These are phyloP conservation scores for Panthera tigris DNA, from an alignment of 2,113 vertebrate species.

Conservation along the genomic window DNA sequence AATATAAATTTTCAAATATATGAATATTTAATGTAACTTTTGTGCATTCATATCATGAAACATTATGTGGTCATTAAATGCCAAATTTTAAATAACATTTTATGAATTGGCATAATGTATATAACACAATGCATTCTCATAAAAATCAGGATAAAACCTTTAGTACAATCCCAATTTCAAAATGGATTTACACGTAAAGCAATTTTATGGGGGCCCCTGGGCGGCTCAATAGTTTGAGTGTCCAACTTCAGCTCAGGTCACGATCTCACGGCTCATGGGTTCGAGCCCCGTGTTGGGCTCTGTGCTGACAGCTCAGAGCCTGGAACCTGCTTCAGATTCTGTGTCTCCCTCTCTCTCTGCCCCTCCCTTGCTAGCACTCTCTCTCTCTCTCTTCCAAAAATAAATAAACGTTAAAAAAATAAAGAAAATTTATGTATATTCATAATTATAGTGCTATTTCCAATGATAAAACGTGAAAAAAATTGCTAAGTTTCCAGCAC, in stretches of 20 bases:
- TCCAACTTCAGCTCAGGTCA: too few species aligned
- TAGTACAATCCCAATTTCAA: not conserved
- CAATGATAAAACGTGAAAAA: not conserved
- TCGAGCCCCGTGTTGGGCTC: too few species aligned
- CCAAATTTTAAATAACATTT: constrained; percentile 6
- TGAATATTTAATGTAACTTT: not conserved
- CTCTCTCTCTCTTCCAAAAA: too few species aligned
- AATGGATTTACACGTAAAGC: not conserved
- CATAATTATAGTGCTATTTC: not conserved
- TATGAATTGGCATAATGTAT: not conserved
- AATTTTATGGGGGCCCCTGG: not conserved
- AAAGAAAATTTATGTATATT: not conserved
- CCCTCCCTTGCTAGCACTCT: too few species aligned
- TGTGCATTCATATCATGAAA: not conserved
- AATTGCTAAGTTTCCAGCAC: not conserved
- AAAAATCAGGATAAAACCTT: not conserved
- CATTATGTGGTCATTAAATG: not conserved
- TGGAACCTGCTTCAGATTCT: too few species aligned
- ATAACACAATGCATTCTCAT: not conserved
- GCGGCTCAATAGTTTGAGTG: too few species aligned
- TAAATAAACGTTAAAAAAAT: not conserved
- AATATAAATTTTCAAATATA: not conserved
- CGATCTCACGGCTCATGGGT: too few species aligned
- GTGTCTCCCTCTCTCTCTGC: too few species aligned
- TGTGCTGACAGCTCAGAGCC: too few species aligned